Base-by-base conservation (phyloP, 2,797 vertebrate genomes). In the Cyclopterus lumpus region DNA sequence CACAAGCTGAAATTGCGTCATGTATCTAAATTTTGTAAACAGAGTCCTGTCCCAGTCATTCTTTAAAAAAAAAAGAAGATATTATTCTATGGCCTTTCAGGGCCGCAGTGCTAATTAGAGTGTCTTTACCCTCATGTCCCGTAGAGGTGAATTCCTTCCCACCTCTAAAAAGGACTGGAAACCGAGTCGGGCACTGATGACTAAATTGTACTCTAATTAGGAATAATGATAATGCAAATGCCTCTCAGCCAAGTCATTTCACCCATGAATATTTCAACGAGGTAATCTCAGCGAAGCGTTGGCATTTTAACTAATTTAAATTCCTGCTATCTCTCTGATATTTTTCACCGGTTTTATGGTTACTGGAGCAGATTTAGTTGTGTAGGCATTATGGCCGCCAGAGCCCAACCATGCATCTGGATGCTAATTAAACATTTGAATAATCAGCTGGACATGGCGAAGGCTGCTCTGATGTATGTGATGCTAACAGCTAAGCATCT, bases 281-380 rank as follows among this genome's bases (percentile, higher is more conserved):
- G 70, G 87, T 88, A 88, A 90, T 91, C 92, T 87, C 85, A 91
- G 86, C 64, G 85, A 87, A 90, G 86, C 80, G 80, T 87, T 93
- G 92, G 87, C 92, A 92, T 94, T 94, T 94, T 92, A 92, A 86
- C 89, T 91, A 83, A 93, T 94, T 93, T 88, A 86, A 92, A 93
- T 93, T 93, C 82, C 80, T 89, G 86, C 90, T 91, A 88, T 88
- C 67, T 55, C 84, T 84, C 83, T 8, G 11, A 67, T 85, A 82
- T 84, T 73, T 75, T 79, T 75, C 71, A 64, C 75, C 73, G 61
- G 63, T 88, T 90, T 85, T 87, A 79, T 85, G 82, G 89, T 86
- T 84, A 81, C 70, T 87, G 79, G 78, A 88, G 89, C 81, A 77
- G 78, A 86, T 86, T 86, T 82, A 86, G 68, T 81, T 82, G 80